Base-by-base conservation (phyloP, 2,888 invertebrate genomes). In the Notodonta ziczac region DNA sequence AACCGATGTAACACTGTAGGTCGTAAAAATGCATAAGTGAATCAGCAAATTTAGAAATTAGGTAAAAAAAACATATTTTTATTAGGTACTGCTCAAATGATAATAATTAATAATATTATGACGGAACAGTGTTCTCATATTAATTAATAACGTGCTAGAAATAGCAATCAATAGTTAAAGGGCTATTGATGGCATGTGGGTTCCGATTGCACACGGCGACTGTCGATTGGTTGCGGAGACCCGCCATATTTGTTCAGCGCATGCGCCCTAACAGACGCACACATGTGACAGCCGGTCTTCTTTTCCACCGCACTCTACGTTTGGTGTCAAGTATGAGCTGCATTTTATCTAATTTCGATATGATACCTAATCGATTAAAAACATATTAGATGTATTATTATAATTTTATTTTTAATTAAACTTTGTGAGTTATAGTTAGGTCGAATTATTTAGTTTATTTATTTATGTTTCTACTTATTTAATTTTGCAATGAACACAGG, bases 201-300 rank as follows among this genome's bases (percentile, higher is more conserved):
- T 80, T 81, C 79, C 78, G 78, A 77, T 76, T 79, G 78, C 73
- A 72, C 63, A 73, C 67, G 77, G 71, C 65, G 85, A 69, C 62
- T 73, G 78, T 65, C 81, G 83, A 92, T 93, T 93, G 92, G 93
- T 76, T 82, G 78, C 70, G 68, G 67, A 69, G 72, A 85, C 77
- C 91, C 86, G 93, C 93, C 93, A 93, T 93, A 81, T 92, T 93
- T 85, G 86, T 85, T 87, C 78, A 79, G 87, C 90, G 91, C 92
- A 91, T 90, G 93, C 90, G 89, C 86, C 75, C 70, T 81, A 62
- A 75, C 70, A 78, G 73, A 66, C 77, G 72, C 86, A 83, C 85
- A 88, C 87, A 88, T 87, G 86, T 85, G 87, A 83, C 82, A 81
- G 77, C 81, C 57, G 73, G 67, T 77, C 70, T 73, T 77, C 75